Evolutionary conservation across 2,888 invertebrate genomes (phyloP).

Genomic region (Pristionchus exspectatus): DNA sequence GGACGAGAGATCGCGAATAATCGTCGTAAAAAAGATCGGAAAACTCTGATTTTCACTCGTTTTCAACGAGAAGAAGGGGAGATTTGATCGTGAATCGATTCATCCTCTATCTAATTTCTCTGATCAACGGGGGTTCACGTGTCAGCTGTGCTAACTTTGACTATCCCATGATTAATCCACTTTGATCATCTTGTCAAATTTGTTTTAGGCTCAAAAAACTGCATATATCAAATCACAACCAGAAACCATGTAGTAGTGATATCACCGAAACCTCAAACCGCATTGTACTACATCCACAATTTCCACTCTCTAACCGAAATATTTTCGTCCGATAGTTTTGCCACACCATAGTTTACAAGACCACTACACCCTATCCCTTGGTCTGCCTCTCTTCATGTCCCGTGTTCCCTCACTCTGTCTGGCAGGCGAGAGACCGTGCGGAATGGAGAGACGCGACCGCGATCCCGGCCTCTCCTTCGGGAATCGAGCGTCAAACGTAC

Average conservation of each 20-base stretch:
- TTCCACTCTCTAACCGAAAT: background rate
- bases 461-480: background rate
- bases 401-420: no score
- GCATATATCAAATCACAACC: background rate
- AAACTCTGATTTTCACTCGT: background rate
- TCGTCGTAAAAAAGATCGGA: slow-evolving; percentile 20
- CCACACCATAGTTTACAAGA: slow-evolving; percentile 6
- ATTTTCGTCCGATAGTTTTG: background rate
- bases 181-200: background rate
- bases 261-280: background rate
- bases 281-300: background rate
- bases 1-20: background rate
- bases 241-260: background rate
- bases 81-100: background rate
- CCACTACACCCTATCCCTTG: background rate
- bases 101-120: background rate
- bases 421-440: no score
- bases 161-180: background rate
- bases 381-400: no score
- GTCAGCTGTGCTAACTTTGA: background rate
- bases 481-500: background rate
- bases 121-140: background rate
- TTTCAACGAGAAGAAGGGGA: background rate
- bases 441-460: background rate
- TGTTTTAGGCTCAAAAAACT: background rate